Percentiles rank a stretch among this genome's conserved stretches.
phyloP scores from a whole-genome alignment of 2,113 vertebrate genomes.

The Conger conger region DNA sequence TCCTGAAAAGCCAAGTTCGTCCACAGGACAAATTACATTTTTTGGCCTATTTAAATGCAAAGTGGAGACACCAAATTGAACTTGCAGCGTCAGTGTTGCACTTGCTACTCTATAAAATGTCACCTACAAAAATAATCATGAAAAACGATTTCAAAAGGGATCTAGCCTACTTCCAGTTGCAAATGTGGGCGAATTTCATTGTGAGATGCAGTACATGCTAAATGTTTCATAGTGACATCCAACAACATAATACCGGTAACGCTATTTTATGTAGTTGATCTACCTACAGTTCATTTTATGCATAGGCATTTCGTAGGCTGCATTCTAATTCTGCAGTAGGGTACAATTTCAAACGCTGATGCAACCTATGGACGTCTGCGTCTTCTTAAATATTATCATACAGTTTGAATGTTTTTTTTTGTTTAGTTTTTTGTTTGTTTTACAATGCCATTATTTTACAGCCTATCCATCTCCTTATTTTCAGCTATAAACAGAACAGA shows the following conservation, averaged over 20 bases:
- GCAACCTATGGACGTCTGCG: neutral
- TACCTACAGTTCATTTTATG: neutral
- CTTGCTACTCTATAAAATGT: too few relatives aligned
- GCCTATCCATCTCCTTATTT: neutral
- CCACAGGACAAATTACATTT: neutral
- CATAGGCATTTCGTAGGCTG: neutral
- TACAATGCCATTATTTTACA: neutral
- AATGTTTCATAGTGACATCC: too few relatives aligned
- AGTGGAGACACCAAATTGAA: too few relatives aligned
- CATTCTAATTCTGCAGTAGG: neutral
- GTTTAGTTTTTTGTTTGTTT: too few relatives aligned
- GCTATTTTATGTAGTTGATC: neutral
- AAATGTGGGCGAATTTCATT: too few relatives aligned
- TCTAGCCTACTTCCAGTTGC: too few relatives aligned
- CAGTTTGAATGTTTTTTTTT: too few relatives aligned
- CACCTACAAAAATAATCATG: too few relatives aligned
- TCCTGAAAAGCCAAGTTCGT: neutral
- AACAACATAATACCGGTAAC: neutral
- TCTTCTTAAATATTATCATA: neutral
- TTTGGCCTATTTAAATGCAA: neutral
- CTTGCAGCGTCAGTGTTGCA: too few relatives aligned
- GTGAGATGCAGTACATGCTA: too few relatives aligned
- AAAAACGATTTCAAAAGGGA: too few relatives aligned
- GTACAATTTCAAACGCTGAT: neutral
- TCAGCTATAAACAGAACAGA: neutral